Percentiles rank a stretch among this genome's conserved stretches.
Conservation (phyloP, 2,113 vertebrate genomes). For the Epinephelus lanceolatus region DNA sequence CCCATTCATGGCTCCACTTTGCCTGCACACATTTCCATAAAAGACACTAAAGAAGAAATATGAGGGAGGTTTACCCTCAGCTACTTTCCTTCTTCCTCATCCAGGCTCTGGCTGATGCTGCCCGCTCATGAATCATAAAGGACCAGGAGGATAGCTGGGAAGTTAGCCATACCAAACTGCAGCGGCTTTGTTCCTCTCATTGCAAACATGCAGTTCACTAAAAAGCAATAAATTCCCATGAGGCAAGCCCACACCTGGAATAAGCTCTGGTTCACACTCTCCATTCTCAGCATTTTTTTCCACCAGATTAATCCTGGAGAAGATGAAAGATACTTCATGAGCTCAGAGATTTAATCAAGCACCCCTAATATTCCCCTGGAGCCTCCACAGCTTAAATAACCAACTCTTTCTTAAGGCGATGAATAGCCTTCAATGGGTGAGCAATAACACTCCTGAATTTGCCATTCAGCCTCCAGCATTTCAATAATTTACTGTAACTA, state of each 20-base stretch:
- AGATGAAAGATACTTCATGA: conserved; percentile 53
- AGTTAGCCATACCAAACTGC: background rate
- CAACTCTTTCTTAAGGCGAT: conserved; percentile 35
- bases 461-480: conserved; percentile 53
- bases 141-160: background rate
- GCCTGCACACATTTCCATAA: conserved; percentile 78
- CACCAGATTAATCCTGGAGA: conserved; percentile 45
- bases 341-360: conserved; percentile 66
- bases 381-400: conserved; percentile 64
- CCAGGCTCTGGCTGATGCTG: conserved; percentile 4
- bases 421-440: conserved; percentile 53
- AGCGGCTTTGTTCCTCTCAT: conserved; percentile 24
- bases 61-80: conserved; percentile 32
- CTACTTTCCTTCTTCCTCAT: conserved; percentile 16
- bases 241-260: conserved; percentile 15
- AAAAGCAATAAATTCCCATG: conserved; percentile 22
- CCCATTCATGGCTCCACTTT: conserved; percentile 67
- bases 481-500: conserved; percentile 67
- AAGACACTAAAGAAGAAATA: conserved; percentile 81
- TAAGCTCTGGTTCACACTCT: background rate
- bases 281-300: conserved; percentile 28
- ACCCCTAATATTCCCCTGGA: conserved; percentile 56
- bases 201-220: conserved; percentile 11
- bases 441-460: conserved; percentile 58
- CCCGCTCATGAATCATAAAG: conserved; percentile 48